Evolutionary conservation across 2,888 invertebrate genomes (phyloP).

Genomic region (Nineta flava): DNA sequence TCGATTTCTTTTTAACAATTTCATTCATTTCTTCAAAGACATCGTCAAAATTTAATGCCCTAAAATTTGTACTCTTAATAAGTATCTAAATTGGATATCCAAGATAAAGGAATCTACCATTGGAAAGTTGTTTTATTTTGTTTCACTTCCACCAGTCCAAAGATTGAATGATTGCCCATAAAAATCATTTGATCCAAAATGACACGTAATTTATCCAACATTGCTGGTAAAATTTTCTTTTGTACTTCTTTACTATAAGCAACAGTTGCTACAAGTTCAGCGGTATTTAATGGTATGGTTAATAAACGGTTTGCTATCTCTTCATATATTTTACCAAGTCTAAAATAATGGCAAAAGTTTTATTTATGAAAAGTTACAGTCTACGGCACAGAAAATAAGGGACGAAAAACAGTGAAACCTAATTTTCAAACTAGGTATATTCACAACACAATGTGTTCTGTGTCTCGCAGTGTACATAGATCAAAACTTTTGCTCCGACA

Average conservation of each 20-base stretch:
- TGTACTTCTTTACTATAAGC: constrained; percentile 65
- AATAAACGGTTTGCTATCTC: constrained; percentile 61
- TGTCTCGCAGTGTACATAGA: no score
- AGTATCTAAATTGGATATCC: not conserved
- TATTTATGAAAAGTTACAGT: no score
- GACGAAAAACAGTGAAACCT: no score
- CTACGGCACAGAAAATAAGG: no score
- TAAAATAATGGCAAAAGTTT: constrained; percentile 21
- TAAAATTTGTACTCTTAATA: no score
- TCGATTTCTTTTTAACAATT: constrained; percentile 64
- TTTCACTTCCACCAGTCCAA: constrained; percentile 74
- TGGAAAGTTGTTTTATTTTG: constrained; percentile 77
- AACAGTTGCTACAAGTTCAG: constrained; percentile 69
- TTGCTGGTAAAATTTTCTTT: constrained; percentile 45
- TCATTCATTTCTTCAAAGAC: constrained; percentile 70
- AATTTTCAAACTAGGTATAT: no score
- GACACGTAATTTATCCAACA: constrained; percentile 59
- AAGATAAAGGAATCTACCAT: constrained; percentile 35
- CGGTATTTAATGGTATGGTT: constrained; percentile 66
- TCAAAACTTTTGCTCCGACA: no score
- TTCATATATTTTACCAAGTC: constrained; percentile 73
- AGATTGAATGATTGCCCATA: constrained; percentile 64
- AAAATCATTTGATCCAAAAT: constrained; percentile 62
- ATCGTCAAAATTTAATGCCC: constrained; percentile 61
- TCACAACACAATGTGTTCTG: no score